Percentiles rank a stretch among this genome's conserved stretches.
phyloP scores from a whole-genome alignment of 2,888 invertebrate genomes.

The Ectemnius cavifrons region DNA sequence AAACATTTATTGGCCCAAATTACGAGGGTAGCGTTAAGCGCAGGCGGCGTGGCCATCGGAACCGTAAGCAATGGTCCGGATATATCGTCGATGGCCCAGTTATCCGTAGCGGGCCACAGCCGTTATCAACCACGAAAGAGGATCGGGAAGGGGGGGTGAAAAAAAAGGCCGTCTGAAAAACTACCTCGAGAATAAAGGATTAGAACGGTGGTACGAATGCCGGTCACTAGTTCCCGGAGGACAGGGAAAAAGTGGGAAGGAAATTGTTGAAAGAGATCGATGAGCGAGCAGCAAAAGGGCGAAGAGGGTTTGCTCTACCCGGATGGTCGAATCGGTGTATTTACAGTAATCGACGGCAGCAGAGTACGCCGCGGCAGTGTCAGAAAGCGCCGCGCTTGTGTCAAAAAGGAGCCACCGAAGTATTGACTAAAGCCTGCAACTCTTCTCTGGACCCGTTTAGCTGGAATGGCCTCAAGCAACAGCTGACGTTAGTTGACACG shows the following conservation, averaged over 20 bases:
- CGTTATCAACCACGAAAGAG: neutral
- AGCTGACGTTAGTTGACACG: constrained; percentile 75
- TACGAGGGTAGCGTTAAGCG: constrained; percentile 1
- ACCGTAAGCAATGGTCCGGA: neutral
- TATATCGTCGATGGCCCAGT: neutral
- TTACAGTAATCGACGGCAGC: constrained; percentile 28
- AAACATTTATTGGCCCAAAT: neutral
- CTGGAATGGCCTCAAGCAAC: constrained; percentile 77
- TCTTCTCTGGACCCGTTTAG: constrained; percentile 66
- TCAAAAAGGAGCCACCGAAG: constrained; percentile 44
- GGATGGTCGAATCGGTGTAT: neutral
- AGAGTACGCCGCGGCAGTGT: constrained; percentile 23
- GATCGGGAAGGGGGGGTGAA: neutral
- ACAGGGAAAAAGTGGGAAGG: neutral
- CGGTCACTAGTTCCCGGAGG: neutral
- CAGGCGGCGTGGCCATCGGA: neutral
- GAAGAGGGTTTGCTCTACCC: neutral
- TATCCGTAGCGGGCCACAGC: neutral
- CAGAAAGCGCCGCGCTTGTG: constrained; percentile 14
- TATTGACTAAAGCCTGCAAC: constrained; percentile 60
- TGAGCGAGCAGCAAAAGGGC: neutral
- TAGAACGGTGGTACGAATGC: neutral
- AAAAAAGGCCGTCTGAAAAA: neutral
- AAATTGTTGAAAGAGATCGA: neutral
- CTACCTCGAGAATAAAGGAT: too few relatives aligned